Evolutionary conservation across 2,888 invertebrate genomes (phyloP), one percentile per base, ranked within the genome.

Genomic region (Habroteleia sp.): DNA sequence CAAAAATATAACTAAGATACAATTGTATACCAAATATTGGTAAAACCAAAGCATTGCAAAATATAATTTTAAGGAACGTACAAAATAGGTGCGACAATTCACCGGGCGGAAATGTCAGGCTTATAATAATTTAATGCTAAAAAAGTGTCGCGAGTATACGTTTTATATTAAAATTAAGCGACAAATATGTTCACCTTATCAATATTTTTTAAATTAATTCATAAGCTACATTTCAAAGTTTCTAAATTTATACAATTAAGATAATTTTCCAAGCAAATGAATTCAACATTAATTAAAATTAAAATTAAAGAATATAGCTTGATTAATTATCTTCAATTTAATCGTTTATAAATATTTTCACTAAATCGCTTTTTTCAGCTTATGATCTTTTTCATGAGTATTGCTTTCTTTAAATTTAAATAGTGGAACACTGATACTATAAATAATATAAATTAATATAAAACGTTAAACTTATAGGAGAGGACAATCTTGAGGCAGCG

Each of bases 41-140:
- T 20, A 33, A 20, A 48, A 33, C 7, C 0, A 48, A 11, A 37
- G 6, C 11, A 14, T 25, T 23, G 37, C 16, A 37, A 37, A 16
- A 41, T 10, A n/a, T 27, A 52, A 20, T 29, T 16, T 27, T 56
- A 42, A 33, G 33, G 58, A 44, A 25, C 44, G 14, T 58, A 44
- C 6, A 58, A 58, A 58, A 58, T 44, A 44, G 42, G 44, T 35
- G 35, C 23, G 31, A 56, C 41, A 41, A 31, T 42, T 31, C 56
- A 27, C 54, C 39, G 54, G 42, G 20, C 13, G 31, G 25, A 20
- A 29, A 13, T 27, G 11, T 42, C 42, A 17, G 20, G 31, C 42
- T 58, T 58, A 33, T 31, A 42, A 23, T 37, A 52, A 14, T 52
- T 7, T 4, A 25, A 27, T 50, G 14, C 10, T 3, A n/a, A 35